phyloP scores from a whole-genome alignment of 2,888 invertebrate species.

The Campoplex capitator region DNA sequence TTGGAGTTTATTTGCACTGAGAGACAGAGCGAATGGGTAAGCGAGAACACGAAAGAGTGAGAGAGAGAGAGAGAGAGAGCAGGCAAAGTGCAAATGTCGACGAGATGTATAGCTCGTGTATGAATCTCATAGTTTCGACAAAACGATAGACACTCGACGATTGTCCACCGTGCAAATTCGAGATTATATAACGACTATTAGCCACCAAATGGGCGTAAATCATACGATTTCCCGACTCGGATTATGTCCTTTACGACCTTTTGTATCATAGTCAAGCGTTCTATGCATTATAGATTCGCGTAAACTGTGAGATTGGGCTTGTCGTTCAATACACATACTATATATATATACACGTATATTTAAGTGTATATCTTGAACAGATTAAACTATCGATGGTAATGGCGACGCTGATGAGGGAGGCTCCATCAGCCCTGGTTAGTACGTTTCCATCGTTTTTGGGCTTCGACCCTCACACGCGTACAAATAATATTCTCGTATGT shows the following conservation, averaged over 20 bases:
- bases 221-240: neutral
- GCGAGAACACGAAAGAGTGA: neutral
- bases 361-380: constrained; percentile 26
- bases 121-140: constrained; percentile 34
- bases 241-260: constrained; percentile 22
- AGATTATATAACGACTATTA: neutral
- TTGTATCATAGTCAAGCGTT: neutral
- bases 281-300: neutral
- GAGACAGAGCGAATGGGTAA: neutral
- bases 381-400: constrained; percentile 74
- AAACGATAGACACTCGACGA: constrained; percentile 53
- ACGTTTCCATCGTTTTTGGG: constrained; percentile 5
- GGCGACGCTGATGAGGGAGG: constrained; percentile 74
- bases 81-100: constrained; percentile 13
- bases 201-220: neutral
- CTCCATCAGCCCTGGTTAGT: constrained; percentile 72
- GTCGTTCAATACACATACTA: neutral
- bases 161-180: constrained; percentile 19
- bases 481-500: neutral
- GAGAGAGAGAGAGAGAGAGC: neutral
- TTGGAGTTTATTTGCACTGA: constrained; percentile 3
- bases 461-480: constrained; percentile 66
- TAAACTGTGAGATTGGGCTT: constrained; percentile 20
- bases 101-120: constrained; percentile 18
- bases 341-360: constrained; percentile 23